Conservation (phyloP, 2,888 invertebrate genomes). For the Melieria picta region DNA sequence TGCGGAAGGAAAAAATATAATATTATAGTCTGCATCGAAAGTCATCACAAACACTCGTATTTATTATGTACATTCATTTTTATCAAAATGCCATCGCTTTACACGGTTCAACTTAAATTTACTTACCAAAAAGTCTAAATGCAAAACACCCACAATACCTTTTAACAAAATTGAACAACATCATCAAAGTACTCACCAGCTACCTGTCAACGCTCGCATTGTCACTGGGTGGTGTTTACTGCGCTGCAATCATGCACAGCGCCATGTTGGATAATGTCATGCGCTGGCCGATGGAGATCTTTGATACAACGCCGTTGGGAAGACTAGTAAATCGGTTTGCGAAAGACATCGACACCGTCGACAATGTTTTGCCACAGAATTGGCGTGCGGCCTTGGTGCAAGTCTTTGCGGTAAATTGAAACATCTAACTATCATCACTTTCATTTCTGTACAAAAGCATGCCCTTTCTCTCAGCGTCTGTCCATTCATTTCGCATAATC, state of each 20-base stretch:
- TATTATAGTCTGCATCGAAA: no score
- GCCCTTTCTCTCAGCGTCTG: no score
- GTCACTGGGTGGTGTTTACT: constrained; percentile 67
- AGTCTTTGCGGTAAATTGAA: constrained; percentile 65
- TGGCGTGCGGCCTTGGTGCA: constrained; percentile 62
- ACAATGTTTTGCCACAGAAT: constrained; percentile 68
- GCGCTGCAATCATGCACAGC: constrained; percentile 72
- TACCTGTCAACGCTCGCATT: constrained; percentile 60
- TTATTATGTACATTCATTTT: no score
- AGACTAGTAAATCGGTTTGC: constrained; percentile 77
- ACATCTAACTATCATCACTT: neutral
- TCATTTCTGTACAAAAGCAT: neutral
- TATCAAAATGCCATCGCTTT: no score
- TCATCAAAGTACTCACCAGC: constrained; percentile 56
- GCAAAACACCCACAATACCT: no score
- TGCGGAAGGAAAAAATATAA: no score
- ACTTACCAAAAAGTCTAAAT: no score
- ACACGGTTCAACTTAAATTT: no score
- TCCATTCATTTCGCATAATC: no score
- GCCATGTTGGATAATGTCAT: constrained; percentile 72
- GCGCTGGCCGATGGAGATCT: constrained; percentile 77
- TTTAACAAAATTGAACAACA: no score
- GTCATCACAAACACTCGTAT: no score
- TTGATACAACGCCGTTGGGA: constrained; percentile 81
- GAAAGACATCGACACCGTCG: constrained; percentile 71